phyloP scores from a whole-genome alignment of 2,113 vertebrate species.

The Gila orcuttii region DNA sequence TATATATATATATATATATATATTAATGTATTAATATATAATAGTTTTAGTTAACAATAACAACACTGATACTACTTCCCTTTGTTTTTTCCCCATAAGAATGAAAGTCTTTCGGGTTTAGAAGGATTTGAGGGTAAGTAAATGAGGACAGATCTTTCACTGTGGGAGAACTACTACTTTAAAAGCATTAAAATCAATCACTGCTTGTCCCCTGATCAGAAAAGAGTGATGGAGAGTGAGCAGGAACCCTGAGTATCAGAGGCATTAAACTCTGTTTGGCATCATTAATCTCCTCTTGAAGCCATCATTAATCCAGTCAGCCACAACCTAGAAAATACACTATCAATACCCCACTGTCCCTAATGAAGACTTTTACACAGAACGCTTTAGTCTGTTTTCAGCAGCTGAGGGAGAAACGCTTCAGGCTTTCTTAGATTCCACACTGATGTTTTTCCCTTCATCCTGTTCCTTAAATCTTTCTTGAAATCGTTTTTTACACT shows the following conservation, averaged over 20 bases:
- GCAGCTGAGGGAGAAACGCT: constrained; percentile 6
- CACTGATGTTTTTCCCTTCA: background rate
- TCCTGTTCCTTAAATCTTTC: background rate
- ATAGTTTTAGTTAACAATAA: no score
- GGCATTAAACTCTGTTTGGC: constrained; percentile 39
- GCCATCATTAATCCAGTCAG: constrained; percentile 52
- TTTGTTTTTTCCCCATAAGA: background rate
- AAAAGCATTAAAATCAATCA: constrained; percentile 19
- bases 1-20: no score
- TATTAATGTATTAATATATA: no score
- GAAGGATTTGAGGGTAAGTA: background rate
- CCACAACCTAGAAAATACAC: constrained; percentile 28
- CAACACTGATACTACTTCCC: background rate
- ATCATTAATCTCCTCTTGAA: constrained; percentile 44
- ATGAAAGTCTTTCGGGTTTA: background rate
- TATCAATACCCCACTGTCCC: constrained; percentile 16
- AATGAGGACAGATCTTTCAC: background rate
- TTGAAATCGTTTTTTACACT: background rate
- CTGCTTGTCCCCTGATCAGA: background rate
- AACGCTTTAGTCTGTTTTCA: constrained; percentile 20
- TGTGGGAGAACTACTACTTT: background rate
- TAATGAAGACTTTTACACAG: constrained; percentile 30
- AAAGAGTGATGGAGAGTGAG: constrained; percentile 4
- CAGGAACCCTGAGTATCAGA: background rate
- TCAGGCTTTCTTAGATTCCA: background rate